Percentiles rank a stretch among this genome's conserved stretches.
These are phyloP conservation scores for Gorsachius goisagi DNA, from an alignment of 2,113 vertebrate species.

Conservation along the genomic window DNA sequence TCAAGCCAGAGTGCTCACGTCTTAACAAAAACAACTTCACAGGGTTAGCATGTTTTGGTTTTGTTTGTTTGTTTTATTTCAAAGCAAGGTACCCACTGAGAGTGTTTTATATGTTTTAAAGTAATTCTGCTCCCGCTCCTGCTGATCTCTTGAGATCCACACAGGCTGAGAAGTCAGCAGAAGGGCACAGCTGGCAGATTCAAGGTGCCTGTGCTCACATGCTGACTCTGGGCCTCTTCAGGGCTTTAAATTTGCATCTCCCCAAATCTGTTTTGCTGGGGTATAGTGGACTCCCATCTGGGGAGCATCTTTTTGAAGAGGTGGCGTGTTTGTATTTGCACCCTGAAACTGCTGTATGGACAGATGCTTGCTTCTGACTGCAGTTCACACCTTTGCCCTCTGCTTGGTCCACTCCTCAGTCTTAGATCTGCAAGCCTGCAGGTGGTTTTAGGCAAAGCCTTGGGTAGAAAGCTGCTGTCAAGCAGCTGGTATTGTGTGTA, in stretches of 20 bases:
- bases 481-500: not conserved
- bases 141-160: not conserved
- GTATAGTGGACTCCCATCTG: not conserved
- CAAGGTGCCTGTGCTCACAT: accelerated
- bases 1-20: not conserved
- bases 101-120: not conserved
- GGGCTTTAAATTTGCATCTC: not conserved
- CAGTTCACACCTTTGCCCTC: not conserved
- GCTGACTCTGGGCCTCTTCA: not conserved
- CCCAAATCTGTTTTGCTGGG: not conserved
- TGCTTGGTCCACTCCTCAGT: not conserved
- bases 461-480: not conserved
- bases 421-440: not conserved
- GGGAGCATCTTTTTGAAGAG: not conserved
- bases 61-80: not conserved
- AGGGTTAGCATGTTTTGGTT: not conserved
- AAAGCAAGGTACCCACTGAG: not conserved
- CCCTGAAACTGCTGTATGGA: accelerated
- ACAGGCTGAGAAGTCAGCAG: not conserved
- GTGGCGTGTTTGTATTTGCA: not conserved
- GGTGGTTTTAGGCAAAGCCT: not conserved
- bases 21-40: not conserved
- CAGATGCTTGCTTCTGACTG: not conserved
- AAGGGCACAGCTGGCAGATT: not conserved
- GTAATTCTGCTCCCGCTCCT: not conserved